A percentile compares a stretch with the other conserved stretches of the same genome.
These are phyloP conservation scores for Trichonephila clavata DNA, from an alignment of 1,140 invertebrate genomes.

Conservation along the genomic window DNA sequence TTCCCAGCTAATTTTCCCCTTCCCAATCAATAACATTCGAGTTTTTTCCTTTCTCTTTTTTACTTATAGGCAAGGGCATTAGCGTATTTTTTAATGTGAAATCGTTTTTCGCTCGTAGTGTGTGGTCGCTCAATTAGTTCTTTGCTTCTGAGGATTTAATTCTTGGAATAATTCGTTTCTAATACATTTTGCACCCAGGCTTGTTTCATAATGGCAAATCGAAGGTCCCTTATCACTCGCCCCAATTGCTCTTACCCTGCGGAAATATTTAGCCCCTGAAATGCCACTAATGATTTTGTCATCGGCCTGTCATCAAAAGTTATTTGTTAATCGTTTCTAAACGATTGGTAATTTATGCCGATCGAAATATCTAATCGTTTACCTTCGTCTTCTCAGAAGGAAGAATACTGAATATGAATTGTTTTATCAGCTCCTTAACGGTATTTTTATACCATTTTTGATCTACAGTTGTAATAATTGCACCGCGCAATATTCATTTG, in stretches of 20 bases:
- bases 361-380: conserved; percentile 62
- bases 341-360: conserved; percentile 76
- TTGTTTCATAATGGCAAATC: conserved; percentile 75
- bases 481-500: neutral
- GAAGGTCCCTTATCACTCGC: conserved; percentile 68
- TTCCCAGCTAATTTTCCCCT: conserved; percentile 54
- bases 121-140: conserved; percentile 71
- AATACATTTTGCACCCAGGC: conserved; percentile 71
- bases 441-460: neutral
- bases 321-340: conserved; percentile 76
- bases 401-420: neutral
- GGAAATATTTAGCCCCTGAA: conserved; percentile 73
- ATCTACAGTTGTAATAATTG: neutral
- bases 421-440: neutral
- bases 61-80: conserved; percentile 67
- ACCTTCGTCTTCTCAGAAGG: conserved; percentile 16
- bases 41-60: conserved; percentile 32
- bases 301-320: conserved; percentile 72
- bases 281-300: conserved; percentile 76
- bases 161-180: conserved; percentile 76
- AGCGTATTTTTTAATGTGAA: conserved; percentile 73
- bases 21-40: conserved; percentile 61
- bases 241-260: conserved; percentile 64
- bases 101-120: conserved; percentile 67
- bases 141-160: conserved; percentile 64